Evolutionary conservation across 2,797 vertebrate species (phyloP).

Genomic region (Manis pentadactyla): DNA sequence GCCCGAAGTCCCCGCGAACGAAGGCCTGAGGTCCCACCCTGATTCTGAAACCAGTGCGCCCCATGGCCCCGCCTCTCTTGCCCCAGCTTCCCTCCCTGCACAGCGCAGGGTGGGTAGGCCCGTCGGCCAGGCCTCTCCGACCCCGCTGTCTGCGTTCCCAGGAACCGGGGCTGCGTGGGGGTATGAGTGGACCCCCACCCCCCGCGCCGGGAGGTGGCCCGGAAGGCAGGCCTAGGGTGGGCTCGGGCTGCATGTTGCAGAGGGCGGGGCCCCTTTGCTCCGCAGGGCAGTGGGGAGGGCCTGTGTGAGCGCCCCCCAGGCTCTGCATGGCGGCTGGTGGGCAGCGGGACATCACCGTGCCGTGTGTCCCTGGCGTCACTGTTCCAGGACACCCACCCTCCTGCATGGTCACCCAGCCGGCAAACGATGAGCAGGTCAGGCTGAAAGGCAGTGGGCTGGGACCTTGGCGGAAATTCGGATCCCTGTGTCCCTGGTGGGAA

Average conservation of each 20-base stretch:
- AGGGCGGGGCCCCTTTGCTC: neutral
- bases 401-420: slow-evolving; percentile 90
- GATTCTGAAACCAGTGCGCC: neutral
- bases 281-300: neutral
- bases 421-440: slow-evolving; percentile 91
- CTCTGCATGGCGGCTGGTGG: slow-evolving; percentile 89
- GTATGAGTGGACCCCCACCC: neutral
- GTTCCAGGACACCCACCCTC: slow-evolving; percentile 90
- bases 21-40: neutral
- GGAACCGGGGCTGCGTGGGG: slow-evolving; percentile 89
- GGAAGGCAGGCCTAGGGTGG: neutral
- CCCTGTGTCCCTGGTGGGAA: neutral
- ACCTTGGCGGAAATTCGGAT: neutral
- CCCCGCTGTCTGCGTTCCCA: neutral
- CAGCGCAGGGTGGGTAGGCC: neutral
- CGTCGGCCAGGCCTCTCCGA: neutral
- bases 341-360: slow-evolving; percentile 81
- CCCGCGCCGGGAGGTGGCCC: slow-evolving; percentile 71
- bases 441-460: slow-evolving; percentile 75
- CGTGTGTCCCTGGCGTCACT: neutral
- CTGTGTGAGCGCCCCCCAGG: slow-evolving; percentile 85
- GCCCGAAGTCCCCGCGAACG: neutral
- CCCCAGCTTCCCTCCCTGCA: neutral
- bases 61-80: neutral
- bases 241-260: neutral